Conservation (phyloP, 2,797 vertebrate species). For the Paramormyrops hopkinsi region DNA sequence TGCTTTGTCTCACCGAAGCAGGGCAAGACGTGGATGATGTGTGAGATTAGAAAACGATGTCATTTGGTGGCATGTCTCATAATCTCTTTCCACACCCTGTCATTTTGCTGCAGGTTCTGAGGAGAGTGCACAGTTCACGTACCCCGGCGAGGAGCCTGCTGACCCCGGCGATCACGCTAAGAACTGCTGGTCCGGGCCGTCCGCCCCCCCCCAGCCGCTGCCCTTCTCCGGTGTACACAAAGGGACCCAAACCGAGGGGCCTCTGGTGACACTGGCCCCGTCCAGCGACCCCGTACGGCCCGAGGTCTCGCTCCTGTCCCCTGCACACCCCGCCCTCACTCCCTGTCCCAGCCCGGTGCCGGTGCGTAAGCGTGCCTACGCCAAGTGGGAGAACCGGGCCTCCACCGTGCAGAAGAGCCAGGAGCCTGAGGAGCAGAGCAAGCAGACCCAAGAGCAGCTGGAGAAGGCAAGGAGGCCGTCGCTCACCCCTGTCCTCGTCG, state of each 20-base stretch:
- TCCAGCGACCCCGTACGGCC: neutral
- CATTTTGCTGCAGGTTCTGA: conserved; percentile 62
- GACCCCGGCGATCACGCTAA: conserved; percentile 63
- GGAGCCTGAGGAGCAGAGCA: conserved; percentile 55
- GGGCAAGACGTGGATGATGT: neutral
- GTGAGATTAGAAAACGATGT: neutral
- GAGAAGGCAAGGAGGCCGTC: conserved; percentile 64
- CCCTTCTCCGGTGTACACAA: conserved; percentile 65
- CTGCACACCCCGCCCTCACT: conserved; percentile 41
- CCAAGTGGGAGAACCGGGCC: conserved; percentile 88
- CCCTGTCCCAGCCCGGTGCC: conserved; percentile 78
- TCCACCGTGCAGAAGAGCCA: conserved; percentile 64
- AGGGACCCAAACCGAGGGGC: conserved; percentile 78
- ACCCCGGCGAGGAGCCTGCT: conserved; percentile 63
- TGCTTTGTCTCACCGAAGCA: neutral
- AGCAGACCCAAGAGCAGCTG: conserved; percentile 69
- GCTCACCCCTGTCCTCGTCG: neutral
- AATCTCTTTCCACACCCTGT: neutral
- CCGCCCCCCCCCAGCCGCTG: conserved; percentile 58
- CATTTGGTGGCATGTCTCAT: neutral
- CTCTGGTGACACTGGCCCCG: conserved; percentile 10
- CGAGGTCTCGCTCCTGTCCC: conserved; percentile 48
- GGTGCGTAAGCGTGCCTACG: conserved; percentile 75
- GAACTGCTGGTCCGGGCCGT: conserved; percentile 75
- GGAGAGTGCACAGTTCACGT: conserved; percentile 66